These are phyloP conservation scores for Machimus rusticus DNA, from an alignment of 2,888 invertebrate genomes.

Conservation along the genomic window DNA sequence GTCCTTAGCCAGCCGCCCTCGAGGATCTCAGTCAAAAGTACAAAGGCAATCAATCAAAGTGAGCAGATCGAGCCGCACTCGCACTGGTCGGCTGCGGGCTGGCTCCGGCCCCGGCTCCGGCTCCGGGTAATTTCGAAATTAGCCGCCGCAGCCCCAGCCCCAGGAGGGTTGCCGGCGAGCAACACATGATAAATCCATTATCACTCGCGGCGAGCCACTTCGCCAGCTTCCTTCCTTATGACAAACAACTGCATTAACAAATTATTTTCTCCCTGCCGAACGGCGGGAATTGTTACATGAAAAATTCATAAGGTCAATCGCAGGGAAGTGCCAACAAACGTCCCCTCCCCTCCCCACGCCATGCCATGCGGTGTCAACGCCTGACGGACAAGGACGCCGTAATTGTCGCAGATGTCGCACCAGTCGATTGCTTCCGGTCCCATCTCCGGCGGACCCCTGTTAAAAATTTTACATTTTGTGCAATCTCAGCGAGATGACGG, in stretches of 20 bases:
- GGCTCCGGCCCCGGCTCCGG: not conserved
- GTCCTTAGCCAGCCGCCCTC: not conserved
- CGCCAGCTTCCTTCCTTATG: constrained; percentile 24
- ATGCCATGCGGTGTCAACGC: not conserved
- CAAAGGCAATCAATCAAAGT: constrained; percentile 24
- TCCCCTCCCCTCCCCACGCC: not conserved
- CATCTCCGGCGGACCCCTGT: not conserved
- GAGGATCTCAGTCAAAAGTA: not conserved
- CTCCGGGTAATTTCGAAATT: not conserved
- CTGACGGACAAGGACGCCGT: not conserved
- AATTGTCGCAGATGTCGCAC: constrained; percentile 36
- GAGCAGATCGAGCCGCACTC: not conserved
- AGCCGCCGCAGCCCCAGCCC: not conserved
- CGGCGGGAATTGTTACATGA: constrained; percentile 35
- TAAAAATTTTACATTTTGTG: constrained; percentile 12
- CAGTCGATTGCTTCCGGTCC: constrained; percentile 27
- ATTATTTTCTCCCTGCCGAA: constrained; percentile 38
- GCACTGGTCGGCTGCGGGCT: not conserved
- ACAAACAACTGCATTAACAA: constrained; percentile 44
- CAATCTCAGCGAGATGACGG: constrained; percentile 19
- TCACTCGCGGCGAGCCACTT: not conserved
- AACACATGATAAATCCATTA: constrained; percentile 44
- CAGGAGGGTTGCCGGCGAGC: not conserved
- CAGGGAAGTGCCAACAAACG: constrained; percentile 39
- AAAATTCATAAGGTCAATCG: constrained; percentile 45